Base-by-base conservation (phyloP, 2,797 vertebrate species). In the Myotis daubentonii region DNA sequence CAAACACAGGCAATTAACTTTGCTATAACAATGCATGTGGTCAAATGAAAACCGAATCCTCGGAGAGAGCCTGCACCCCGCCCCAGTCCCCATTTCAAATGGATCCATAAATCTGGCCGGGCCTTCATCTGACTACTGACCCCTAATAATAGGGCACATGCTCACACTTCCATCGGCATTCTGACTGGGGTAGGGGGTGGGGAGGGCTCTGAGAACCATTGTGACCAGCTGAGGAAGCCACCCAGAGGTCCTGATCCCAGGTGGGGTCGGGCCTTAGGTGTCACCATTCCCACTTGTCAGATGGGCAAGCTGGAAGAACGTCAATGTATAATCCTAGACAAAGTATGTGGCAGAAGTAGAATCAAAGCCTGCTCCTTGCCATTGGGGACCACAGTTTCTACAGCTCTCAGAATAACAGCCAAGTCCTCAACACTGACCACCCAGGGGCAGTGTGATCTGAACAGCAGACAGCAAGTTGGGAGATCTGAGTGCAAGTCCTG, bases 11-110 rank as follows among this genome's bases (percentile, higher is more conserved):
- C 92, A 68, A 68, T 91, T 87, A 92, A 86, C 79, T 85, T 87
- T 28, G 49, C 80, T 93, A 7, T 41, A 94, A 96, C 94, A 96
- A 96, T 92, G 87, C 72, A 38, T 38, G 88, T 7, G 57, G 81
- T 80, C 86, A 94, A 57, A 89, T 33, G 88, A 83, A 94, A 79
- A 65, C 72, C 83, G 49, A 93, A 49, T 33, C 30, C n/a, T 79
- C 25, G 1, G n/a, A 79, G 23, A 82, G 10, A 28, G 38, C n/a
- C 66, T 10, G 51, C 1, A 12, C 47, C 49, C 84, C 41, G 55
- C 12, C 33, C 65, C 16, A 13, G n/a, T 0, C 30, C 47, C 23
- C 38, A 36, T 62, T 80, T 85, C 71, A 71, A 85, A 71, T n/a
- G 79, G 70, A 25, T 36, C 23, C 41, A 62, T 87, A 79, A 76